These are phyloP conservation scores for Mesaphorura yosii DNA, from an alignment of 1,140 invertebrate genomes.

Conservation along the genomic window DNA sequence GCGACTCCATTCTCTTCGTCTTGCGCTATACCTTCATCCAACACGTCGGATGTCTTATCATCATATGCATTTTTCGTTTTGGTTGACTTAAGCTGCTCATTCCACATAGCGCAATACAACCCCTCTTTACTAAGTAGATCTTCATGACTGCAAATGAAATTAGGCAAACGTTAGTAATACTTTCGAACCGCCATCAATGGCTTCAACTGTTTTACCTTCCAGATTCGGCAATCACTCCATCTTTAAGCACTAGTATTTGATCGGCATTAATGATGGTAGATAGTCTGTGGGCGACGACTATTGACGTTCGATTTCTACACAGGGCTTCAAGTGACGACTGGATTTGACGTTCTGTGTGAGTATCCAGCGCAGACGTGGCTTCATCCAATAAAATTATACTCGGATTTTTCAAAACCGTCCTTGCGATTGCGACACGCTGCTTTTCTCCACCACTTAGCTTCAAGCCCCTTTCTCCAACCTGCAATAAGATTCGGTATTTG, in stretches of 20 bases:
- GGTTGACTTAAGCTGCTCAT: slow-evolving; percentile 36
- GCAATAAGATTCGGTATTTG: not conserved
- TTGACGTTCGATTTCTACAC: slow-evolving; percentile 42
- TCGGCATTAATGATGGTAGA: slow-evolving; percentile 49
- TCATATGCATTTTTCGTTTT: not conserved
- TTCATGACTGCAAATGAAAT: slow-evolving; percentile 39
- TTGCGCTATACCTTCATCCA: too few relatives aligned
- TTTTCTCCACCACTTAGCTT: slow-evolving; percentile 37
- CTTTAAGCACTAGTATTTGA: slow-evolving; percentile 45
- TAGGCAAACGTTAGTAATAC: not conserved
- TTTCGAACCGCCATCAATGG: slow-evolving; percentile 3
- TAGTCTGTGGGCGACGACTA: slow-evolving; percentile 47
- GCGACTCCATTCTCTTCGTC: too few relatives aligned
- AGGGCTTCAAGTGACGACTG: slow-evolving; percentile 45
- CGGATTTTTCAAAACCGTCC: slow-evolving; percentile 78
- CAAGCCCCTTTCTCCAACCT: slow-evolving; percentile 29
- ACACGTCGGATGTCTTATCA: too few relatives aligned
- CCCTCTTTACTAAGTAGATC: slow-evolving; percentile 37
- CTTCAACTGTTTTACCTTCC: slow-evolving; percentile 40
- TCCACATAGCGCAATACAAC: slow-evolving; percentile 44
- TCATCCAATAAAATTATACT: slow-evolving; percentile 79
- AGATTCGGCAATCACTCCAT: slow-evolving; percentile 44
- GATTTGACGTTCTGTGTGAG: slow-evolving; percentile 71
- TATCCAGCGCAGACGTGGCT: slow-evolving; percentile 74
- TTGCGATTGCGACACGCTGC: slow-evolving; percentile 82